Conservation (phyloP, 2,797 vertebrate genomes). For the Coccyzus lansbergi region DNA sequence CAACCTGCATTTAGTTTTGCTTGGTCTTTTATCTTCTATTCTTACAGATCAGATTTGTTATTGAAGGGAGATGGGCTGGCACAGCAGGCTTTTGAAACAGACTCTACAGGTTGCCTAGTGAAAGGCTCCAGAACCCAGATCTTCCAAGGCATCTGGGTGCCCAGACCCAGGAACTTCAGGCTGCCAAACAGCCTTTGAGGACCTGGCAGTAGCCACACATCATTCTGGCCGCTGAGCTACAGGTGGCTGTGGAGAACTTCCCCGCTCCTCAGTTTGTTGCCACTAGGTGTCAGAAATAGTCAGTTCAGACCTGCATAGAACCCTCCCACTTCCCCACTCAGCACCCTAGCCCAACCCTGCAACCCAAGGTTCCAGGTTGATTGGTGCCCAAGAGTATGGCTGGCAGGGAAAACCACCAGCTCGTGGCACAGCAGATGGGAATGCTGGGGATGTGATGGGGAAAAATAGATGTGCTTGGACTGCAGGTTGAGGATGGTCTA, state of each 20-base stretch:
- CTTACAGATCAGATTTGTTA: background rate
- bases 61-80: background rate
- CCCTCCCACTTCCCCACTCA: fast-evolving
- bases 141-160: background rate
- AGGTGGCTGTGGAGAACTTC: background rate
- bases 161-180: background rate
- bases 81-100: background rate
- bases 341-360: background rate
- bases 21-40: background rate
- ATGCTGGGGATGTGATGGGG: background rate
- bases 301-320: background rate
- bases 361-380: fast-evolving
- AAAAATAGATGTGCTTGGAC: background rate
- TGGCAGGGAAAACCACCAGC: background rate
- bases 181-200: background rate
- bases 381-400: background rate
- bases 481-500: background rate
- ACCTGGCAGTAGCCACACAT: background rate
- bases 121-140: background rate
- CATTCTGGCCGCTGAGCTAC: background rate
- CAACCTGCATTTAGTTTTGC: background rate
- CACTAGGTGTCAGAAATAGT: constrained; percentile 60
- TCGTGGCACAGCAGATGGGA: background rate
- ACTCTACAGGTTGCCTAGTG: background rate
- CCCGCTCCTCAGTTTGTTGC: background rate